Evolutionary conservation across 2,797 vertebrate genomes (phyloP), one percentile per base, ranked within the genome.

Genomic region (Chanos chanos): DNA sequence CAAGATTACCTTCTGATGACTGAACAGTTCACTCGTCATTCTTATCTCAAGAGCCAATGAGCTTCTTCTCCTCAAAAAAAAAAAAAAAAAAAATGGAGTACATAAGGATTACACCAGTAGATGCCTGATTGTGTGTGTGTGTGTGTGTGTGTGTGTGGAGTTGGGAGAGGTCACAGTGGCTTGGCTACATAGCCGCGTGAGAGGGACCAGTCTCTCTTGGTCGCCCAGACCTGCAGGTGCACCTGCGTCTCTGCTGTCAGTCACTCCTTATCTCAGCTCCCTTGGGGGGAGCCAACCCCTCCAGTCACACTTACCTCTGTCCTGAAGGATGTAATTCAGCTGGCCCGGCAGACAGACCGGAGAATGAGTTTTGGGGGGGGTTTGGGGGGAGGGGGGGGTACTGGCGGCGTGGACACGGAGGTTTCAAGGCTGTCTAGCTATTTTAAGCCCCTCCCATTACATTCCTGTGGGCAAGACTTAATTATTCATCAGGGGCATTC

Each of bases 211-310:
- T 25, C 24, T 25, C 24, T 25, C 24, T 25, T 37, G 39, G 37
- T 39, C 37, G 39, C 37, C 39, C 15, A 39, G 15, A 19, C 37
- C 40, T 16, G 39, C 15, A 62, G 69, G 39, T 61, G 50, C 68
- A 39, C 34, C 54, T 45, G n/a, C 13, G 4, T n/a, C n/a, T 33
- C 34, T 49, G 37, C 19, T 10, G 9, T 39, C 27, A 15, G 18
- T 15, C 19, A 37, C 41, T 34, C 31, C 64, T 68, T 58, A 70
- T 74, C 67, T 65, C 7, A 21, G 10, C 7, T 19, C 28, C 31
- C 33, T n/a, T n/a, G 28, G 51, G 39, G 53, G 60, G 48, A 40
- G 53, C 21, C 15, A 25, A 18, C 27, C 16, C 41, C 43, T 12
- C 57, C 30, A 31, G 30, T n/a, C n/a, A n/a, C n/a, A n/a, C n/a